Evolutionary conservation across 2,113 vertebrate genomes (phyloP), one percentile per base, ranked within the genome.

Genomic region (Sinosuthora webbiana): DNA sequence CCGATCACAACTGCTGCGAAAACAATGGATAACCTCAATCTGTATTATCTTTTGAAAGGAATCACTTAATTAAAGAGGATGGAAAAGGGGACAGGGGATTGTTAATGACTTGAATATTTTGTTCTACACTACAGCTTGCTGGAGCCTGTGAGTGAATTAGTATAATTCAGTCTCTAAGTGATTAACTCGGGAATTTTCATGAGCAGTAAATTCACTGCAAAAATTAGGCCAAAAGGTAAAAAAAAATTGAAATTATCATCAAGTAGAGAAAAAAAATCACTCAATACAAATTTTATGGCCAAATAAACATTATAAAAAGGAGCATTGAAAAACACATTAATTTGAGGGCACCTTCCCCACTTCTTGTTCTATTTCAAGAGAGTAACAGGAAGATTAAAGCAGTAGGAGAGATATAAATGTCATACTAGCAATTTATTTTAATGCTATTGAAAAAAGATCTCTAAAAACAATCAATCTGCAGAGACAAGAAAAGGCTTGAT

Each of bases 391-490:
- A 94, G 74, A 95, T 95, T 95, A 91, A 93, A 95, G 86, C 84
- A 63, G 84, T 82, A 82, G 70, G 67, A 89, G 57, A 91, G 70
- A 87, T 69, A 88, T 82, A 94, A 95, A 95, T 91, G 91, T 94
- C 96, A 95, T 82, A 73, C 49, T 85, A 79, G 49, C 67, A 93
- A 90, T 95, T 96, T 95, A 83, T 93, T 95, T 85, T 53, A 82
- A n/a, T 94, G 49, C 21, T 87, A 47, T 87, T 94, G 93, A 95
- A 91, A 87, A 59, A 89, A 94, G 49, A n/a, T n/a, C 44, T 91
- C 25, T 85, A 49, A 83, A 95, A 96, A 93, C 57, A 94, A 93
- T 55, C 56, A 91, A 73, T 65, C 45, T 79, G 50, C 33, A 89
- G 42, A 81, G 31, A 82, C 60, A 87, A 67, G 69, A 25, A 87